These are phyloP conservation scores for Natrix natrix DNA, from an alignment of 2,797 vertebrate species.

Conservation along the genomic window DNA sequence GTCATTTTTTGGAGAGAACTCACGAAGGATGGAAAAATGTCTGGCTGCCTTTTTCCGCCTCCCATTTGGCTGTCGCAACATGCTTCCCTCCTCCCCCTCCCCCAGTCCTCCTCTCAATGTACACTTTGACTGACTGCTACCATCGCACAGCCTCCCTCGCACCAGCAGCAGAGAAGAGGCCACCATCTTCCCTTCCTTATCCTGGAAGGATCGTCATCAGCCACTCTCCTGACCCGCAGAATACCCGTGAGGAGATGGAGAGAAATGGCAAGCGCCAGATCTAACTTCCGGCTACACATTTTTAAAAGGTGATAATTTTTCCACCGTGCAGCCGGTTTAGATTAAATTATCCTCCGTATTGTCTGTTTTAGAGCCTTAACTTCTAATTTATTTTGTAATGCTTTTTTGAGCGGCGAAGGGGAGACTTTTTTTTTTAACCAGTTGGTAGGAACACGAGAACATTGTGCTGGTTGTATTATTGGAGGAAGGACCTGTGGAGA, in stretches of 20 bases:
- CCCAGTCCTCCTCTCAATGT: too few species aligned
- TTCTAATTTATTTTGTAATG: background rate
- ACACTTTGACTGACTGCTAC: too few species aligned
- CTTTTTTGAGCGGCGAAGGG: background rate
- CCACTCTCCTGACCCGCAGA: too few species aligned
- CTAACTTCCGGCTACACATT: background rate
- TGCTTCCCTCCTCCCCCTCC: too few species aligned
- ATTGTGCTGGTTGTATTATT: background rate
- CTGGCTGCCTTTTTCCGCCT: background rate
- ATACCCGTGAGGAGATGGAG: background rate
- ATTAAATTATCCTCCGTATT: background rate
- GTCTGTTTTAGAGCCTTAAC: background rate
- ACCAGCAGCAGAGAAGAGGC: constrained; percentile 19
- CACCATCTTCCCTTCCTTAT: background rate
- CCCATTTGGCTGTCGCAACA: background rate
- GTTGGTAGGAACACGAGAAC: background rate
- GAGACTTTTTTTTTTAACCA: too few species aligned
- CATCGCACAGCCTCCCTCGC: constrained; percentile 4
- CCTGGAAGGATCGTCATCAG: background rate
- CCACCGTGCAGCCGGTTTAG: background rate
- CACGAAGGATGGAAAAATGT: too few species aligned
- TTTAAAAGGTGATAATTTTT: background rate
- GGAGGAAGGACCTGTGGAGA: background rate
- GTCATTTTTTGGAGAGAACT: too few species aligned
- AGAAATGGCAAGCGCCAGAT: background rate